Conservation (phyloP, 2,888 invertebrate genomes). For the Leptopilina myrica region DNA sequence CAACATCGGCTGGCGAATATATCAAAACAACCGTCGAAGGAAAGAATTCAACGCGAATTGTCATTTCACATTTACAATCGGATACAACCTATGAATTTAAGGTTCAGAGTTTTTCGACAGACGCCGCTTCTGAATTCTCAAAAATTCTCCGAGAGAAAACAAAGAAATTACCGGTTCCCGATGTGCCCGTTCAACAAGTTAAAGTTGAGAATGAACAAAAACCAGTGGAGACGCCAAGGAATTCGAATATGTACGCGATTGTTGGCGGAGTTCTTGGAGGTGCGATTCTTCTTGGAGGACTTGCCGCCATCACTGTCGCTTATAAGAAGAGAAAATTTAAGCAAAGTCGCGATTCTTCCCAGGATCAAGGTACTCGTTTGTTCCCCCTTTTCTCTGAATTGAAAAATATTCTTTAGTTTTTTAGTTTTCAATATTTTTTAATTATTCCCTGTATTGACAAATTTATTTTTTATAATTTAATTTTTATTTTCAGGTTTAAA, state of each 20-base stretch:
- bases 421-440: too few species aligned
- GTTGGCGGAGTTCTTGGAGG: conserved; percentile 80
- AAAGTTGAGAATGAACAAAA: conserved; percentile 72
- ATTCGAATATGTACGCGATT: conserved; percentile 78
- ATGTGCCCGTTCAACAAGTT: conserved; percentile 65
- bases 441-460: too few species aligned
- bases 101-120: conserved; percentile 91
- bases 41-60: conserved; percentile 82
- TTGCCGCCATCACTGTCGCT: conserved; percentile 73
- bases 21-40: conserved; percentile 89
- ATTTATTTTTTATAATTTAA: too few species aligned
- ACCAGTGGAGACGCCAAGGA: conserved; percentile 67
- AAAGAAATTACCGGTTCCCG: conserved; percentile 61
- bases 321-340: conserved; percentile 78
- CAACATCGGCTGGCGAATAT: conserved; percentile 90
- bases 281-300: conserved; percentile 76
- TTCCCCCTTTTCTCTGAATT: too few species aligned
- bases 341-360: conserved; percentile 74
- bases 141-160: conserved; percentile 85
- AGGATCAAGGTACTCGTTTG: conserved; percentile 67
- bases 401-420: too few species aligned
- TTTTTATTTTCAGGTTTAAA: too few species aligned
- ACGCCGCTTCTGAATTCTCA: conserved; percentile 92
- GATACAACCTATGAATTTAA: conserved; percentile 94
- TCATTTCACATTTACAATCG: conserved; percentile 86